phyloP scores from a whole-genome alignment of 2,113 vertebrate species.

The Hippocampus abdominalis region DNA sequence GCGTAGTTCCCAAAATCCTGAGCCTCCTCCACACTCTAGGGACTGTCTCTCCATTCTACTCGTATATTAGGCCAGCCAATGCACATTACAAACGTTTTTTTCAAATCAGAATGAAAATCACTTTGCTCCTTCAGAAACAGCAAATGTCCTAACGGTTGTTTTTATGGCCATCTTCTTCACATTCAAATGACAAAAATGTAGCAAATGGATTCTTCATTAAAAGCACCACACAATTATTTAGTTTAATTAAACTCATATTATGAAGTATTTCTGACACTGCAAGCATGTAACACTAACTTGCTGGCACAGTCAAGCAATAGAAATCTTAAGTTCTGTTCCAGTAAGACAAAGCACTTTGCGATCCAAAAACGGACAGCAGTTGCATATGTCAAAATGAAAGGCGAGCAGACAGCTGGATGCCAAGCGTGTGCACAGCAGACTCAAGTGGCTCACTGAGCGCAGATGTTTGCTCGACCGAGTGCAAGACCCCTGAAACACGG shows the following conservation, averaged over 20 bases:
- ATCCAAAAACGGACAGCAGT: background rate
- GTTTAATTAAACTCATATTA: background rate
- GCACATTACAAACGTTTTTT: conserved; percentile 42
- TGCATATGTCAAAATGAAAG: conserved; percentile 13
- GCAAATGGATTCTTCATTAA: background rate
- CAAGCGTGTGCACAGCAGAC: conserved; percentile 22
- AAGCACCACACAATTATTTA: background rate
- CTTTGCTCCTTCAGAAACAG: conserved; percentile 38
- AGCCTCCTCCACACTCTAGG: conserved; percentile 39
- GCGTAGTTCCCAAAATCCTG: conserved; percentile 26
- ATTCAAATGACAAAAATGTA: background rate
- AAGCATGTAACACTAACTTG: background rate
- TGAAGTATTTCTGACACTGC: background rate
- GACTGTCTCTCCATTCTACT: conserved; percentile 53
- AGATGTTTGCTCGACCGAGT: conserved; percentile 36
- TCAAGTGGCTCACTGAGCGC: conserved; percentile 21
- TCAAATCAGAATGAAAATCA: conserved; percentile 59
- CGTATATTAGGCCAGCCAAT: conserved; percentile 48
- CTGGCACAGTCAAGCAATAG: too few species aligned
- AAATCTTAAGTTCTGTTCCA: background rate
- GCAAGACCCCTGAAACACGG: conserved; percentile 45
- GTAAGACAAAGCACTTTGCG: background rate
- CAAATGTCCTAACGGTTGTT: background rate
- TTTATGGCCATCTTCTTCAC: conserved; percentile 7
- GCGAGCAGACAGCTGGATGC: conserved; percentile 6